phyloP scores from a whole-genome alignment of 2,888 invertebrate genomes.

The Eristalis pertinax region DNA sequence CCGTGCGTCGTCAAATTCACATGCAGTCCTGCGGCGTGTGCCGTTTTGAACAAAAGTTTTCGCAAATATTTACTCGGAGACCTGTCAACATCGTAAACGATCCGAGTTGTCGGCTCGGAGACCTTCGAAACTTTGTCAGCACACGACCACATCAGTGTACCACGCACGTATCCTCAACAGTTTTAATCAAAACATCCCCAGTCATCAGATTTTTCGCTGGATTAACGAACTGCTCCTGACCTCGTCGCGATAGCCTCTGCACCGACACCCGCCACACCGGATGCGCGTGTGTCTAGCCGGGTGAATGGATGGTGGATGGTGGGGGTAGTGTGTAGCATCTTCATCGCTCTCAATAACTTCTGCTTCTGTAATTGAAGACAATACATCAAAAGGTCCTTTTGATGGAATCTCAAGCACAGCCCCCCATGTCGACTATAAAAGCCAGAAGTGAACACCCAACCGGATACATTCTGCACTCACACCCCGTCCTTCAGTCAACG shows the following conservation, averaged over 20 bases:
- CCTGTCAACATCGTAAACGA: neutral
- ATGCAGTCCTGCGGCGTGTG: neutral
- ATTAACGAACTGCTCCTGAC: constrained; percentile 17
- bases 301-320: neutral
- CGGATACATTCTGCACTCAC: neutral
- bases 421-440: neutral
- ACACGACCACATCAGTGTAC: neutral
- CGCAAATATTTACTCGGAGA: neutral
- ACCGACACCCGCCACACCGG: neutral
- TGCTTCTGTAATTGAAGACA: constrained; percentile 34
- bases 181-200: constrained; percentile 12
- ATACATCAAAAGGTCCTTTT: constrained; percentile 24
- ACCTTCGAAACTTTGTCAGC: neutral
- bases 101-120: neutral
- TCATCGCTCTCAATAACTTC: constrained; percentile 30
- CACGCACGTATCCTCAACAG: neutral
- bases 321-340: neutral
- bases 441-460: neutral
- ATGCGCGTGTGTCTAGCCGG: neutral
- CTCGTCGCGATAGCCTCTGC: neutral
- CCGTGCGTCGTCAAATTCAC: too few relatives aligned
- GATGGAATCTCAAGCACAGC: constrained; percentile 15
- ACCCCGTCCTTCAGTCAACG: constrained; percentile 5
- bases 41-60: neutral
- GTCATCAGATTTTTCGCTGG: constrained; percentile 22